Conservation (phyloP, 2,888 invertebrate genomes). For the Drosophila formosana region DNA sequence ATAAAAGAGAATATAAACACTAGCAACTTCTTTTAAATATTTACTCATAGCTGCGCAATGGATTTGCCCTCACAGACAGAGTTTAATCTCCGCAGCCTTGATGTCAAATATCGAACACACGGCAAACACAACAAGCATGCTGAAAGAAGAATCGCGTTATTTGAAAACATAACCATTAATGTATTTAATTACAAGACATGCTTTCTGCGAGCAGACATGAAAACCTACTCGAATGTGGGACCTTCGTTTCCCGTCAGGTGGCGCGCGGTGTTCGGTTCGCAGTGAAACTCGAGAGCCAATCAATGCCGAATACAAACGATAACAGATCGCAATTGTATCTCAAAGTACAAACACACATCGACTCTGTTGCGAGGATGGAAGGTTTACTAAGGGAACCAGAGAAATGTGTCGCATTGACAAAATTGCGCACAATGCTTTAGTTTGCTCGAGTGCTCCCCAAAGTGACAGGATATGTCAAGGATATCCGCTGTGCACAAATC, state of each 20-base stretch:
- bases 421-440: slow-evolving; percentile 57
- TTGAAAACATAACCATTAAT: neutral
- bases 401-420: slow-evolving; percentile 47
- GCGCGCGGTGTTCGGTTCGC: slow-evolving; percentile 48
- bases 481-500: slow-evolving; percentile 82
- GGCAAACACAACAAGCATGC: too few species aligned
- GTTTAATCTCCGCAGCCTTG: too few species aligned
- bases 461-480: slow-evolving; percentile 84
- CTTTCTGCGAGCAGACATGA: neutral
- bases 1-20: too few species aligned
- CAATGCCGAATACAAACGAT: slow-evolving; percentile 42
- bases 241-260: slow-evolving; percentile 69
- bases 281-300: slow-evolving; percentile 56
- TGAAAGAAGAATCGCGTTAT: neutral
- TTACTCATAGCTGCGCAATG: too few species aligned
- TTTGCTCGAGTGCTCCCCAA: slow-evolving; percentile 41
- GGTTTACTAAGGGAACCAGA: slow-evolving; percentile 10
- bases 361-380: neutral
- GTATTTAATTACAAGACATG: neutral
- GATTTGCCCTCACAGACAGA: too few species aligned
- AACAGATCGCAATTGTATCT: slow-evolving; percentile 48
- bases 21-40: too few species aligned
- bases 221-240: neutral
- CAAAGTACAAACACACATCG: slow-evolving; percentile 3
- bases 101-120: too few species aligned